Evolutionary conservation across 1,140 invertebrate species (phyloP).

Genomic region (Brachionus manjavacas): DNA sequence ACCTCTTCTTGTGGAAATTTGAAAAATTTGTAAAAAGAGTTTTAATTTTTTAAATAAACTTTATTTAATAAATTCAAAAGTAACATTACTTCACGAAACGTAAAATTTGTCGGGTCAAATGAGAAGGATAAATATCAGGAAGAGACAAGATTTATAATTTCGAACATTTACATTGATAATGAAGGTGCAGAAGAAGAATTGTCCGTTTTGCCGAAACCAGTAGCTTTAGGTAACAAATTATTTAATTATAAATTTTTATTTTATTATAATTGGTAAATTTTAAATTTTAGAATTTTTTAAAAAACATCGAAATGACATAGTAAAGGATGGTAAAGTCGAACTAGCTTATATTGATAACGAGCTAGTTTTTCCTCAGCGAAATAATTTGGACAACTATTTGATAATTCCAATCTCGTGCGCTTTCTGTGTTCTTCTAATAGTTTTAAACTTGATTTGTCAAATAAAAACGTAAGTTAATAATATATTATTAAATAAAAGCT

Average conservation of each 20-base stretch:
- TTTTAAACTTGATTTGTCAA: conserved; percentile 30
- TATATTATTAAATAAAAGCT: background rate
- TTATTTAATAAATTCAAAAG: background rate
- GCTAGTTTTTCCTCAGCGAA: conserved; percentile 7
- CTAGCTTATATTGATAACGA: conserved; percentile 23
- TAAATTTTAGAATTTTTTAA: conserved; percentile 22
- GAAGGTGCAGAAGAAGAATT: background rate
- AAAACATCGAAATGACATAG: conserved; percentile 2
- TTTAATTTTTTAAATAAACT: background rate
- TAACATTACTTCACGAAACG: background rate
- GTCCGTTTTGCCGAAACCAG: background rate
- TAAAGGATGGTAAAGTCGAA: conserved; percentile 14
- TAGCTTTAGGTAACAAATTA: background rate
- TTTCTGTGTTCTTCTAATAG: background rate
- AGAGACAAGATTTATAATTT: background rate
- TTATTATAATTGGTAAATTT: background rate
- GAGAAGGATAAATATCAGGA: conserved; percentile 20
- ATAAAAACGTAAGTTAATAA: conserved; percentile 20
- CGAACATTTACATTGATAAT: background rate
- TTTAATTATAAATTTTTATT: background rate
- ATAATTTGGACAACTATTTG: conserved; percentile 34
- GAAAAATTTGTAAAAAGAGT: background rate
- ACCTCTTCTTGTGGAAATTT: background rate
- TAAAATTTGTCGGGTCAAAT: background rate
- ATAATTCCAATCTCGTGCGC: conserved; percentile 21